Conservation (phyloP, 2,113 vertebrate species). For the Corydoras sp. region DNA sequence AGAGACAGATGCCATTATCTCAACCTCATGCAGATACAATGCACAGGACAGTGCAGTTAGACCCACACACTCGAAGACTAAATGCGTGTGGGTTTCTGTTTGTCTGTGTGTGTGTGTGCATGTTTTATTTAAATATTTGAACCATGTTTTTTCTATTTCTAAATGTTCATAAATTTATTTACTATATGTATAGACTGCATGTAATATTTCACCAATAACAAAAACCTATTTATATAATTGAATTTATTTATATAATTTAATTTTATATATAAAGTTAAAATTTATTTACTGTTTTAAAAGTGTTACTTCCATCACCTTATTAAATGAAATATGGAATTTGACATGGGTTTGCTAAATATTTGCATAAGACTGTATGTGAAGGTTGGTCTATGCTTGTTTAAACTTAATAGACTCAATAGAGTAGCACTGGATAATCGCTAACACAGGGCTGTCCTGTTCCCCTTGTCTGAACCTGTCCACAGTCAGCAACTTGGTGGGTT, state of each 20-base stretch:
- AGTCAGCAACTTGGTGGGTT: constrained; percentile 38
- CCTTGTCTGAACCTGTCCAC: constrained; percentile 53
- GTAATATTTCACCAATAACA: no score
- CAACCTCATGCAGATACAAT: constrained; percentile 62
- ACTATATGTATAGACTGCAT: no score
- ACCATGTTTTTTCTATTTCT: no score
- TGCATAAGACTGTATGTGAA: no score
- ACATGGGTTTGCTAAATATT: no score
- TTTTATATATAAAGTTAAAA: no score
- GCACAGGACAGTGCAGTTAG: constrained; percentile 48
- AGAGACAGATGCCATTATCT: constrained; percentile 69
- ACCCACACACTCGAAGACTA: constrained; percentile 37
- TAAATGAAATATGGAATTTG: no score
- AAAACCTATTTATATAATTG: no score
- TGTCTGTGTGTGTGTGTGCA: constrained; percentile 37
- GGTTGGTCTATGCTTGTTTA: constrained; percentile 31
- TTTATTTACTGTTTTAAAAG: no score
- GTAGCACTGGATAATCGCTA: constrained; percentile 61
- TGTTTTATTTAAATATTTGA: not conserved
- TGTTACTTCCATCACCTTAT: no score
- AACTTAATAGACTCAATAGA: constrained; percentile 62
- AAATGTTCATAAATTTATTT: no score
- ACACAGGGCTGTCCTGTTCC: constrained; percentile 53
- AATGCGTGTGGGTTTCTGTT: constrained; percentile 7
- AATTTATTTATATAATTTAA: no score